A percentile compares a stretch with the other conserved stretches of the same genome.
Evolutionary conservation across 1,140 invertebrate genomes (phyloP).

Genomic region (Dendroctonus valens): DNA sequence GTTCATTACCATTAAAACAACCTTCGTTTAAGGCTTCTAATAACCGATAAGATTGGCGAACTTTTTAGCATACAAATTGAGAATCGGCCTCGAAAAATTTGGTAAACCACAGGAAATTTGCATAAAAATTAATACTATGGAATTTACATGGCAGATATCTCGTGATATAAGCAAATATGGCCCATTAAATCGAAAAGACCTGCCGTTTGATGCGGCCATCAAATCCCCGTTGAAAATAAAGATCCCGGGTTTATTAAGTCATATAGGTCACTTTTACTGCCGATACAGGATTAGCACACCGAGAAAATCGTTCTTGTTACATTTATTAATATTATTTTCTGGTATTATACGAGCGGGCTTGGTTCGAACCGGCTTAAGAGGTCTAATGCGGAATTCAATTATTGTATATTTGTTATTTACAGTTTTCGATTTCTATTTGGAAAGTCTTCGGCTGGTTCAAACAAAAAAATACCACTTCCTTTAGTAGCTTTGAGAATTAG

Average conservation of each 20-base stretch:
- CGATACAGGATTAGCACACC: slow-evolving; percentile 35
- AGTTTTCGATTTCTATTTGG: too few relatives aligned
- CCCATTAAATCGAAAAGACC: slow-evolving; percentile 31
- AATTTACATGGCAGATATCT: slow-evolving; percentile 32
- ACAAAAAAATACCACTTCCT: too few relatives aligned
- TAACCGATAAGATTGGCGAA: too few relatives aligned
- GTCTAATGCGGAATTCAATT: background rate
- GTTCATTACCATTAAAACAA: too few relatives aligned
- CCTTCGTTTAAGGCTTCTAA: too few relatives aligned
- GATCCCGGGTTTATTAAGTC: slow-evolving; percentile 40
- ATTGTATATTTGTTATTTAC: too few relatives aligned
- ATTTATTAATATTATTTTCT: slow-evolving; percentile 40
- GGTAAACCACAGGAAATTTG: slow-evolving; percentile 34
- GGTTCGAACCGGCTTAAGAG: slow-evolving; percentile 23
- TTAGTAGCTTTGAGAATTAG: too few relatives aligned
- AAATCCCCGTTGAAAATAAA: slow-evolving; percentile 37
- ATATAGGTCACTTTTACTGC: slow-evolving; percentile 34
- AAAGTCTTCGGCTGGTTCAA: too few relatives aligned
- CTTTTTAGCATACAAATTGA: slow-evolving; percentile 24
- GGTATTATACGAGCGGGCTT: slow-evolving; percentile 32
- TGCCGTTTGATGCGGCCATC: slow-evolving; percentile 33
- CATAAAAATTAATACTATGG: slow-evolving; percentile 36
- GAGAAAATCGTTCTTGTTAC: slow-evolving; percentile 35
- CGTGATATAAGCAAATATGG: slow-evolving; percentile 30
- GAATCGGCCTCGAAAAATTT: slow-evolving; percentile 26